Conservation (phyloP, 2,797 vertebrate species). For the Artibeus lituratus region DNA sequence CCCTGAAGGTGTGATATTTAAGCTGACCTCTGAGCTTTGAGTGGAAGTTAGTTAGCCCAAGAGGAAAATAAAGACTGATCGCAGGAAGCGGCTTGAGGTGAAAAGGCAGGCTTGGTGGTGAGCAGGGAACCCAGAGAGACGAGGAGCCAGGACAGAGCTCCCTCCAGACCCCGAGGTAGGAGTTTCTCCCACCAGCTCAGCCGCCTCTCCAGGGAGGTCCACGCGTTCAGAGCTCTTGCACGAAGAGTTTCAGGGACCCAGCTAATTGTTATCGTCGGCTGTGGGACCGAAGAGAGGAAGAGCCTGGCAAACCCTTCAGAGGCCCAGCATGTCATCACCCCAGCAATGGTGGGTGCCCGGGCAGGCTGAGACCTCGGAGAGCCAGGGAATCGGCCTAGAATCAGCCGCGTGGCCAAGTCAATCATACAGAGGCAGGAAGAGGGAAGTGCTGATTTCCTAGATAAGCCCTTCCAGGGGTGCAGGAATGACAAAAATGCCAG, state of each 20-base stretch:
- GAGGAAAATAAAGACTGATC: neutral
- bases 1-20: neutral
- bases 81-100: neutral
- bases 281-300: neutral
- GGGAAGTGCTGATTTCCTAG: neutral
- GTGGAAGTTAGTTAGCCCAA: neutral
- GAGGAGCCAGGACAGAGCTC: neutral
- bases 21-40: neutral
- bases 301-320: neutral
- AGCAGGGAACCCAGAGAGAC: neutral
- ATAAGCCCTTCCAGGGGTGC: neutral
- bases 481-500: slow-evolving; percentile 64
- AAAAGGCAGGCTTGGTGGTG: neutral
- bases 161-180: neutral
- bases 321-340: neutral
- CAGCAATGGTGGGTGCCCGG: neutral
- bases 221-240: neutral
- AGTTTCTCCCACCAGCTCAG: neutral
- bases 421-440: slow-evolving; percentile 18
- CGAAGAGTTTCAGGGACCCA: neutral
- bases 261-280: neutral
- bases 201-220: neutral
- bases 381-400: neutral
- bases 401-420: slow-evolving; percentile 30
- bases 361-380: neutral